Percentiles rank a stretch among this genome's conserved stretches.
These are phyloP conservation scores for Natrix natrix DNA, from an alignment of 2,797 vertebrate species.

Conservation along the genomic window DNA sequence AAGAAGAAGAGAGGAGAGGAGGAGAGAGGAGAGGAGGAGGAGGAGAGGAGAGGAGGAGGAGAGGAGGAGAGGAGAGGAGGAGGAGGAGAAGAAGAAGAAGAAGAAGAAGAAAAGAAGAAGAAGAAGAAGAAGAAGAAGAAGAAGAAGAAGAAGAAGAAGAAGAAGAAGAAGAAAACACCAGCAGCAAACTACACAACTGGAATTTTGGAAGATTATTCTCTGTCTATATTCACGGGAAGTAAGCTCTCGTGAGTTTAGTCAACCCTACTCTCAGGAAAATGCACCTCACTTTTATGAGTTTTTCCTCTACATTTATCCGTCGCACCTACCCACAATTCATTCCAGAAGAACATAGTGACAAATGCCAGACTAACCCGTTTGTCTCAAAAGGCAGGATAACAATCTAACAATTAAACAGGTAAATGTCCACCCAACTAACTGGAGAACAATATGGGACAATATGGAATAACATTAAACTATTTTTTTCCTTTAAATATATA, in stretches of 20 bases:
- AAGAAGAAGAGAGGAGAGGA: too few relatives aligned
- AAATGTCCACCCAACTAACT: background rate
- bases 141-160: background rate
- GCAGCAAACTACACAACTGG: background rate
- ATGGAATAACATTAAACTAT: background rate
- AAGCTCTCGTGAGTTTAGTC: background rate
- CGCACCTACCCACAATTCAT: background rate
- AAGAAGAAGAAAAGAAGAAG: too few relatives aligned
- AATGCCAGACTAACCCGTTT: background rate
- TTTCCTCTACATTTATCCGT: background rate
- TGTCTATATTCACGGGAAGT: background rate
- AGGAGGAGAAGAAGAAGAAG: too few relatives aligned
- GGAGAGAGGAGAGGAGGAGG: too few relatives aligned
- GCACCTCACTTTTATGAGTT: background rate
- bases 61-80: too few relatives aligned
- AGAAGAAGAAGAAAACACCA: background rate
- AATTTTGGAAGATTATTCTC: background rate
- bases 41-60: too few relatives aligned
- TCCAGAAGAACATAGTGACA: background rate
- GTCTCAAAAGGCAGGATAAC: background rate
- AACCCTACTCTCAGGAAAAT: background rate
- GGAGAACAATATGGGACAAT: background rate
- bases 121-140: too few relatives aligned
- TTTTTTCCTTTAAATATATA: background rate
- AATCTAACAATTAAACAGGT: background rate